Evolutionary conservation across 37 sponge, comb jelly and placozoan species (phyloP).

Genomic region (Cliona cf. orientalis): DNA sequence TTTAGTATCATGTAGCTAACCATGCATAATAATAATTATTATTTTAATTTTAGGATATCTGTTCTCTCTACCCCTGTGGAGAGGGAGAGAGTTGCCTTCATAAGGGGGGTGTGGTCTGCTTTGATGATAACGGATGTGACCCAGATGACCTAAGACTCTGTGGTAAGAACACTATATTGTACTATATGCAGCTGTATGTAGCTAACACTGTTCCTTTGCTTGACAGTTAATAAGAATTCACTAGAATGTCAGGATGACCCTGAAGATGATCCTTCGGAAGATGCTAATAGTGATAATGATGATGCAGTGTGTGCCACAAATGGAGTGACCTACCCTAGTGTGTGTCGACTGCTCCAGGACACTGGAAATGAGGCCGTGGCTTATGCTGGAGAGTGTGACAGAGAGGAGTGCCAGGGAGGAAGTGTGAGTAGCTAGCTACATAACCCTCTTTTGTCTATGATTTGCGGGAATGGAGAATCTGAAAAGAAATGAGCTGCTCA

Average conservation of each 20-base stretch:
- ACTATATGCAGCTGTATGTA: too few relatives aligned
- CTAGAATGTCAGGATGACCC: background rate
- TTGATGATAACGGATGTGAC: conserved; percentile 17
- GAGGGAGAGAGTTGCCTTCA: conserved; percentile 23
- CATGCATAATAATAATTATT: too few relatives aligned
- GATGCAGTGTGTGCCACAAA: conserved; percentile 42
- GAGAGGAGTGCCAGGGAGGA: conserved; percentile 29
- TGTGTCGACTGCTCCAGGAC: conserved; percentile 43
- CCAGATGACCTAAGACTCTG: conserved; percentile 45
- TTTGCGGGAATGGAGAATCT: too few relatives aligned
- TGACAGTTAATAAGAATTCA: too few relatives aligned
- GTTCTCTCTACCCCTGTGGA: conserved; percentile 36
- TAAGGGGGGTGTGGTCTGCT: conserved; percentile 34
- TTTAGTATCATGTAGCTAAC: background rate
- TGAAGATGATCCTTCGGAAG: conserved; percentile 5
- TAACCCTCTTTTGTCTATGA: too few relatives aligned
- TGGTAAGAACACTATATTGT: conserved; percentile 36
- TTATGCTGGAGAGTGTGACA: conserved; percentile 34
- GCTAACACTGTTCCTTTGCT: too few relatives aligned
- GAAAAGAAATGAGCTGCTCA: too few relatives aligned
- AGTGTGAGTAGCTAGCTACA: conserved; percentile 21
- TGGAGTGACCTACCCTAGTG: conserved; percentile 37
- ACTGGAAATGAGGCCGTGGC: conserved; percentile 26
- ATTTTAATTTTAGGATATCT: conserved; percentile 55
- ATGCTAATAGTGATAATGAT: background rate